Percentiles rank a stretch among this genome's conserved stretches.
Evolutionary conservation across 2,888 invertebrate species (phyloP).

Genomic region (Oscheius myriophilus): DNA sequence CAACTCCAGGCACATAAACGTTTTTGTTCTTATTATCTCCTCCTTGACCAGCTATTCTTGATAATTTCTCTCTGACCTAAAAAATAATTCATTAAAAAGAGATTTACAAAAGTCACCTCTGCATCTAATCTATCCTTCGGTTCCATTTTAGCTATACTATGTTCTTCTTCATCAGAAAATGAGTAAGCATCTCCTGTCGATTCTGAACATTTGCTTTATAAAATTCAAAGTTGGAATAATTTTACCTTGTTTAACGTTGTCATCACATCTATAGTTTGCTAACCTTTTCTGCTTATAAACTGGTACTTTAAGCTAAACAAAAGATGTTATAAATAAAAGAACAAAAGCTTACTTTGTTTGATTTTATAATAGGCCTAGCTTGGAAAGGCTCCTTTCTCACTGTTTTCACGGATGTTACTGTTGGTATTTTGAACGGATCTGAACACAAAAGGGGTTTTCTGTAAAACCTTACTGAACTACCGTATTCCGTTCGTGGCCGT

Average conservation of each 20-base stretch:
- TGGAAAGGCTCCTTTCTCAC: slow-evolving; percentile 1
- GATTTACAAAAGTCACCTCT: slow-evolving; percentile 7
- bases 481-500: not conserved
- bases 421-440: slow-evolving; percentile 19
- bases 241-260: not conserved
- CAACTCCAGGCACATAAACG: slow-evolving; percentile 49
- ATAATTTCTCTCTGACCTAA: slow-evolving; percentile 24
- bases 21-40: slow-evolving; percentile 35
- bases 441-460: not conserved
- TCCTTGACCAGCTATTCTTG: slow-evolving; percentile 14
- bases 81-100: slow-evolving; percentile 15
- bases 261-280: not conserved
- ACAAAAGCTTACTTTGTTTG: slow-evolving; percentile 27
- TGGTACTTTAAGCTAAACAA: slow-evolving; percentile 38
- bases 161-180: slow-evolving; percentile 50
- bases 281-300: slow-evolving; percentile 53
- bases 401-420: slow-evolving; percentile 10
- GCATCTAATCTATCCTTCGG: slow-evolving; percentile 17
- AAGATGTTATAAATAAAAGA: not conserved
- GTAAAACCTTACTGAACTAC: not conserved
- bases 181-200: slow-evolving; percentile 42
- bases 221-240: not conserved
- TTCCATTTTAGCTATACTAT: slow-evolving; percentile 2
- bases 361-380: slow-evolving; percentile 23
- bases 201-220: not conserved